Evolutionary conservation across 2,888 invertebrate species (phyloP).

Genomic region (Dynastes grantii): DNA sequence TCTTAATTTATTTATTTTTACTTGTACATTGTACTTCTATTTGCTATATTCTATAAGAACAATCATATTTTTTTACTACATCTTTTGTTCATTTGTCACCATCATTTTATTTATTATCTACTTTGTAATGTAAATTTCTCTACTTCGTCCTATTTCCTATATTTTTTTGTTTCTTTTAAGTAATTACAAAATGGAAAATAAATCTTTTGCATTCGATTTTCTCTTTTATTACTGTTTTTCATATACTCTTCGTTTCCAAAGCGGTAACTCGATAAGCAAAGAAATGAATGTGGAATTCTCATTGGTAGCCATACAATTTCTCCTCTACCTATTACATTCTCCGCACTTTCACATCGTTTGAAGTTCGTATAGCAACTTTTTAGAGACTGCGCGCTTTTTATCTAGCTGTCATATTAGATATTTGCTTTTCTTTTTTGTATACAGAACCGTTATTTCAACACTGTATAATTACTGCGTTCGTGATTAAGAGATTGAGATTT

Average conservation of each 20-base stretch:
- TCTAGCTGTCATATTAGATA: too few species aligned
- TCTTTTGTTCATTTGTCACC: too few species aligned
- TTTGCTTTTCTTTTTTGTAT: background rate
- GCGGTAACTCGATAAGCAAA: background rate
- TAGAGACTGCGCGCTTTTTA: background rate
- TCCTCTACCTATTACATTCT: constrained; percentile 33
- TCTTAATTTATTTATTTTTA: too few species aligned
- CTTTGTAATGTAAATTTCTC: background rate
- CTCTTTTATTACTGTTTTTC: constrained; percentile 6
- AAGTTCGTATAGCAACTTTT: background rate
- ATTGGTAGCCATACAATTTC: constrained; percentile 15
- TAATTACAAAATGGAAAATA: constrained; percentile 6
- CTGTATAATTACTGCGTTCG: background rate
- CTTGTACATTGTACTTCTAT: too few species aligned
- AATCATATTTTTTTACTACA: too few species aligned
- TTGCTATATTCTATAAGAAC: too few species aligned
- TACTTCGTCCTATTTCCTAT: constrained; percentile 3
- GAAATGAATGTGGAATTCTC: constrained; percentile 4
- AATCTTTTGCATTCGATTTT: constrained; percentile 21
- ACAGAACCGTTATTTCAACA: background rate
- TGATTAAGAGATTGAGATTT: too few species aligned
- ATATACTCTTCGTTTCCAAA: background rate
- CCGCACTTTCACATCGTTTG: constrained; percentile 33
- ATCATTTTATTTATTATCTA: constrained; percentile 11
- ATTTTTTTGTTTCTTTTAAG: background rate